Evolutionary conservation across 2,113 vertebrate genomes (phyloP).

Genomic region (Haliaeetus leucogaster): DNA sequence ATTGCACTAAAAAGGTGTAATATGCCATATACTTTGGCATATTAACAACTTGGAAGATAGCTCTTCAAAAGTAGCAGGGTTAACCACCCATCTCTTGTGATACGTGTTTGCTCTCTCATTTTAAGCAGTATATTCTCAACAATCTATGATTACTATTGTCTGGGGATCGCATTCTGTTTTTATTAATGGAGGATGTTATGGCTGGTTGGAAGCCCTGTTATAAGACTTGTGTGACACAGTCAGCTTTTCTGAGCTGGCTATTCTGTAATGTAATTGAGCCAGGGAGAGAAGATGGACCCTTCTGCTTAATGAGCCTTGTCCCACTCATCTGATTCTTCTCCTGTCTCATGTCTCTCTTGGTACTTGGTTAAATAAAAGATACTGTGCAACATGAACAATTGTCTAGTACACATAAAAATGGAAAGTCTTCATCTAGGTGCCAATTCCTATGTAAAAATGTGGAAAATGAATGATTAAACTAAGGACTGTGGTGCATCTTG

Average conservation of each 20-base stretch:
- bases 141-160: background rate
- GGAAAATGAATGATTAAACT: background rate
- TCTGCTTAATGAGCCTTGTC: conserved; percentile 1
- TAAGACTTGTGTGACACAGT: background rate
- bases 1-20: background rate
- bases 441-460: background rate
- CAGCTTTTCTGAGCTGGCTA: background rate
- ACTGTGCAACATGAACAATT: background rate
- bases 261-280: background rate
- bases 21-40: background rate
- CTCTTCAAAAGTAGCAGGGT: background rate
- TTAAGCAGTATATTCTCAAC: background rate
- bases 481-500: background rate
- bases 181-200: background rate
- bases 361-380: background rate
- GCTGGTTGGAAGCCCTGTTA: background rate
- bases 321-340: background rate
- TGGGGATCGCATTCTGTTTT: background rate
- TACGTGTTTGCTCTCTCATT: background rate
- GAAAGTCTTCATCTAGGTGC: background rate
- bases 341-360: background rate
- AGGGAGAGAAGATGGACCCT: background rate
- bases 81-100: background rate
- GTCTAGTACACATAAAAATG: background rate
- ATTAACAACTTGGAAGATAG: background rate